phyloP scores from a whole-genome alignment of 2,888 invertebrate genomes.

The Herminia tarsipennalis region DNA sequence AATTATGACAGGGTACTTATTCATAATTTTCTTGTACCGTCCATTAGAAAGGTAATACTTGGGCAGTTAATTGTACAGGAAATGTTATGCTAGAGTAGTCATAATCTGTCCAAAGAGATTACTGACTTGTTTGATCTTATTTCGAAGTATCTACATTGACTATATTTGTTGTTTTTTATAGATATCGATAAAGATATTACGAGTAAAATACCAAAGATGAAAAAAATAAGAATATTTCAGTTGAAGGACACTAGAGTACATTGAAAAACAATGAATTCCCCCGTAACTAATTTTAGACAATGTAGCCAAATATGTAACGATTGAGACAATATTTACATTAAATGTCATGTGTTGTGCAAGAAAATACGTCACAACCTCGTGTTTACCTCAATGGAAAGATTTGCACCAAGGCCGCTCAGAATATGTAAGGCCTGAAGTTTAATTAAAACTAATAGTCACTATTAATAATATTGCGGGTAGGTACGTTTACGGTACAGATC shows the following conservation, averaged over 20 bases:
- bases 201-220: background rate
- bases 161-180: no score
- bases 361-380: constrained; percentile 22
- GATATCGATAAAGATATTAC: background rate
- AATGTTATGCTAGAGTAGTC: constrained; percentile 3
- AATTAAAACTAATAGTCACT: no score
- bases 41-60: constrained; percentile 13
- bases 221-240: background rate
- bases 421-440: background rate
- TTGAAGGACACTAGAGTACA: background rate
- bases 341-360: constrained; percentile 16
- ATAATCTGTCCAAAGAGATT: background rate
- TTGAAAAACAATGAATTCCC: constrained; percentile 11
- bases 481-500: no score
- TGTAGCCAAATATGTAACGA: constrained; percentile 32
- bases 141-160: no score
- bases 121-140: no score
- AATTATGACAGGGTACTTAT: constrained; percentile 9
- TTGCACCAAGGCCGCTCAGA: constrained; percentile 22
- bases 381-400: constrained; percentile 20
- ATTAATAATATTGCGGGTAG: no score
- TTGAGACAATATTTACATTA: constrained; percentile 34
- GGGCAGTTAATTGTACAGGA: constrained; percentile 2
- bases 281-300: constrained; percentile 28
- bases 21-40: constrained; percentile 10